Base-by-base conservation (phyloP, 1,140 invertebrate genomes). In the Euborellia annulipes region DNA sequence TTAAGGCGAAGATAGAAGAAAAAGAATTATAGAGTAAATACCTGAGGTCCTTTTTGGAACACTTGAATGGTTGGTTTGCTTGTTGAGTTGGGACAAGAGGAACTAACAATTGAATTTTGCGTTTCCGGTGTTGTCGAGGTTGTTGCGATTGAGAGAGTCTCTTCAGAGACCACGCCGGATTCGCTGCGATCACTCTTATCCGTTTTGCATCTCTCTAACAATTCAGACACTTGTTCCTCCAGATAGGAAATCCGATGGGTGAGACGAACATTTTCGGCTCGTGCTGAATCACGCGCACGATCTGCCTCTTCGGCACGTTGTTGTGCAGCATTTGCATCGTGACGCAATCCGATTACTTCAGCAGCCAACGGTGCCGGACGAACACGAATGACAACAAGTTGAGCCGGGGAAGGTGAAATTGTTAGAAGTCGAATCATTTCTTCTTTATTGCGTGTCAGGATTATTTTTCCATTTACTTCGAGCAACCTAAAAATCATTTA, bases 211-310 rank as follows among this genome's bases (percentile, higher is more conserved):
- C 34, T 42, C 21, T 38, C 57, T 3, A 82, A 61, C 1, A 82
- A 62, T 53, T 84, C 79, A 0, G 71, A 65, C 39, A 89, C 85
- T 61, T 89, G 85, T 52, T 91, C 85, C 58, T 91, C 86, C 34
- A 91, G 69, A 60, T 90, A 90, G 2, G 82, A 82, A 38, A 90
- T 89, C 42, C 87, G 70, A 60, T 90, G 87, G 6, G 83, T 85
- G 36, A 90, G 66, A 37, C 85, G 68, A 14, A 86, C 73, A 60
- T 88, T 88, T 62, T 90, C 86, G 19, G 77, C 73, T 55, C 79
- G 71, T 1, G 79, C 62, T 23, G 54, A 56, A 47, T 79, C 75
- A 55, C 73, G 71, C 2, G 71, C 71, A 14, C 70, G 63, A 51
- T 77, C 67, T 0, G 75, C 69, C 34, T 76, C 72, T 11, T 79